Percentiles rank a stretch among this genome's conserved stretches.
Evolutionary conservation across 2,888 invertebrate species (phyloP).

Genomic region (Drosophila merina): DNA sequence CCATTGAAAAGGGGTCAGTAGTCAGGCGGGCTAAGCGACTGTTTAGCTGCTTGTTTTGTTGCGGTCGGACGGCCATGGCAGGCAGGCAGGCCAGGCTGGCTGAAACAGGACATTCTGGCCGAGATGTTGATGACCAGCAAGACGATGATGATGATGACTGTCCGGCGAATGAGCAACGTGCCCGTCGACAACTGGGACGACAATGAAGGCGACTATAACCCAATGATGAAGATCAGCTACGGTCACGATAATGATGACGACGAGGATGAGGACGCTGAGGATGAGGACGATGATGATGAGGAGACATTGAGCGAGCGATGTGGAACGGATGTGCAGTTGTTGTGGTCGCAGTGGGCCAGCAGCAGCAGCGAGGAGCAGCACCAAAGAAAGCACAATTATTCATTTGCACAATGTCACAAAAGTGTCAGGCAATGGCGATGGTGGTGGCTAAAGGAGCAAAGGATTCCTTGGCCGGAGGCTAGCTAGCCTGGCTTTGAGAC

Average conservation of each 20-base stretch:
- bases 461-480: constrained; percentile 65
- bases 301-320: constrained; percentile 78
- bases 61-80: constrained; percentile 52
- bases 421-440: constrained; percentile 67
- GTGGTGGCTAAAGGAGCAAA: constrained; percentile 78
- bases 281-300: constrained; percentile 36
- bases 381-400: constrained; percentile 82
- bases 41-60: constrained; percentile 80
- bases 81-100: constrained; percentile 19
- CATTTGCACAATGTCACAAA: constrained; percentile 81
- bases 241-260: constrained; percentile 28
- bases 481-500: constrained; percentile 26
- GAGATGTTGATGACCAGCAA: constrained; percentile 22
- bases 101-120: constrained; percentile 37
- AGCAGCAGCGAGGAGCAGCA: constrained; percentile 51
- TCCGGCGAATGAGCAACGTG: constrained; percentile 63
- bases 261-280: constrained; percentile 7
- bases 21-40: constrained; percentile 72
- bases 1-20: constrained; percentile 79
- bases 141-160: constrained; percentile 24
- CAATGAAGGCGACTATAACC: constrained; percentile 42
- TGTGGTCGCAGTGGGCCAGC: constrained; percentile 62
- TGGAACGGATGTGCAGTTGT: constrained; percentile 79
- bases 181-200: constrained; percentile 65
- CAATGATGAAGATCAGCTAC: constrained; percentile 52